These are phyloP conservation scores for Matsumyia berberina DNA, from an alignment of 2,888 invertebrate species.

Conservation along the genomic window DNA sequence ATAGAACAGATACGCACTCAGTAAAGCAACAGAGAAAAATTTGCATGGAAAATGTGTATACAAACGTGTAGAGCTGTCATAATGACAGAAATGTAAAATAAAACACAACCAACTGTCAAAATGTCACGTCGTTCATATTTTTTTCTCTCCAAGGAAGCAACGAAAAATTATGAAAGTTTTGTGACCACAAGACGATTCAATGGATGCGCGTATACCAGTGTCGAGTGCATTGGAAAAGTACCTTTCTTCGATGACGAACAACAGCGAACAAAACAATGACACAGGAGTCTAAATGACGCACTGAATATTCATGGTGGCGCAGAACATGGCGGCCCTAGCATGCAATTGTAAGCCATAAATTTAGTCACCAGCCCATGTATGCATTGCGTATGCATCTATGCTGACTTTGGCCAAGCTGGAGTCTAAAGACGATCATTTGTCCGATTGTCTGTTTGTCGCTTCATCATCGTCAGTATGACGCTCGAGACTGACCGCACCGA, in stretches of 20 bases:
- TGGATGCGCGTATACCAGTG: conserved; percentile 36
- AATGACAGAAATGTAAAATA: conserved; percentile 65
- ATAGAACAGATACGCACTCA: conserved; percentile 52
- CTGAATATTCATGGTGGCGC: conserved; percentile 74
- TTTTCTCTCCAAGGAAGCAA: conserved; percentile 12
- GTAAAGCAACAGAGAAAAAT: conserved; percentile 28
- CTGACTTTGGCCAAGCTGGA: conserved; percentile 19
- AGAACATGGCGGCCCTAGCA: conserved; percentile 65
- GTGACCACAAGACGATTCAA: conserved; percentile 59
- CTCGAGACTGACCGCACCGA: conserved; percentile 23
- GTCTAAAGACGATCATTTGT: conserved; percentile 53
- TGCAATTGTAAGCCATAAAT: conserved; percentile 63
- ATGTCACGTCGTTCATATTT: conserved; percentile 58
- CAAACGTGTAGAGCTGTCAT: conserved; percentile 72
- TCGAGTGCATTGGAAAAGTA: conserved; percentile 57
- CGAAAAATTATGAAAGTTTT: conserved; percentile 57
- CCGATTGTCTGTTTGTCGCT: conserved; percentile 65
- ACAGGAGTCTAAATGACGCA: conserved; percentile 42
- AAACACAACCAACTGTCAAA: conserved; percentile 57
- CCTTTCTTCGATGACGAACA: conserved; percentile 45
- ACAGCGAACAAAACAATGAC: too few relatives aligned
- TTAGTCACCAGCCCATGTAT: conserved; percentile 18
- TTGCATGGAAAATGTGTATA: conserved; percentile 69
- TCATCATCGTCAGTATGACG: conserved; percentile 69
- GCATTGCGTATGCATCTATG: not conserved